Evolutionary conservation across 2,797 vertebrate species (phyloP).

Genomic region (Esox masquinongy): DNA sequence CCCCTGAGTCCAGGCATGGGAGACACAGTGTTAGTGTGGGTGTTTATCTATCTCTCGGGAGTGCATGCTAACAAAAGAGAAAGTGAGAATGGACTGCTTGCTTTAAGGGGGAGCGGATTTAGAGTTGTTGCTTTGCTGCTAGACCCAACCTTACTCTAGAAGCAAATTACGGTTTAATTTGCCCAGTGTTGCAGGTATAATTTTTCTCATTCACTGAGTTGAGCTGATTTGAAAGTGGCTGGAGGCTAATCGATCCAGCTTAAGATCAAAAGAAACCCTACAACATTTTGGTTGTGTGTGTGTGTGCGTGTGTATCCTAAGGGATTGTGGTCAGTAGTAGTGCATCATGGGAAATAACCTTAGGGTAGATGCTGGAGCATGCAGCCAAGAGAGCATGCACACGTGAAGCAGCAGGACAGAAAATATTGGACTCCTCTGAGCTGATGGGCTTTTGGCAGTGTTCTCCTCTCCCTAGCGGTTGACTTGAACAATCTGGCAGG

Average conservation of each 20-base stretch:
- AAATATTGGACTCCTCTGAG: not conserved
- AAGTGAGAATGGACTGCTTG: not conserved
- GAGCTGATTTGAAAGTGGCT: conserved; percentile 52
- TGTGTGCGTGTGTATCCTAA: not conserved
- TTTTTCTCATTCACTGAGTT: conserved; percentile 58
- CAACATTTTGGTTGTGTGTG: conserved; percentile 29
- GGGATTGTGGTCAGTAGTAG: not conserved
- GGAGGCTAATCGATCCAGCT: conserved; percentile 63
- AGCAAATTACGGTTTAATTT: conserved; percentile 72
- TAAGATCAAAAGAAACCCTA: conserved; percentile 45
- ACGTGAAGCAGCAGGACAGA: not conserved
- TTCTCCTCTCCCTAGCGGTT: not conserved
- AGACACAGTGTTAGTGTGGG: conserved; percentile 24
- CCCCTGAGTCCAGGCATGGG: not conserved
- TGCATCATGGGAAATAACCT: not conserved
- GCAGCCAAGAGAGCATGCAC: not conserved
- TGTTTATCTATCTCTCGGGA: conserved; percentile 42
- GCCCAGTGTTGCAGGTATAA: conserved; percentile 64
- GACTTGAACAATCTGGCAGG: conserved; percentile 17
- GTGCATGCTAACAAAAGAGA: not conserved
- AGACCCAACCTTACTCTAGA: conserved; percentile 51
- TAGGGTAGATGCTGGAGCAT: not conserved
- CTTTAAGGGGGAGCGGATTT: conserved; percentile 30
- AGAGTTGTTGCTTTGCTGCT: conserved; percentile 64
- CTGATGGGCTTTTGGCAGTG: not conserved